A percentile compares a stretch with the other conserved stretches of the same genome.
Evolutionary conservation across 92 coral and sea anemone species (phyloP).

Genomic region (Montipora capitata): DNA sequence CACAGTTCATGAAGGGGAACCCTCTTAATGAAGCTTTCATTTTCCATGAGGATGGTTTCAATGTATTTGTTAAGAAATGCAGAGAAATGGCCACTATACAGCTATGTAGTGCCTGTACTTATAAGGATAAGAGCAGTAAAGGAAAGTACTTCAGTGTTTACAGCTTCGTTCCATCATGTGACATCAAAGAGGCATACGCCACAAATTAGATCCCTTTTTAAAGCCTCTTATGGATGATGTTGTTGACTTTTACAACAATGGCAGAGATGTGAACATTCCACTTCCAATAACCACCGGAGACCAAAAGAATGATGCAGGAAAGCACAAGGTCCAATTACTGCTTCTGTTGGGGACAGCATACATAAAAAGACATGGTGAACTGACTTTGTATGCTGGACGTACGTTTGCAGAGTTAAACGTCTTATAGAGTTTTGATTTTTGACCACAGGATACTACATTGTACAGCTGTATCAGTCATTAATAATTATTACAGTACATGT

Average conservation of each 20-base stretch:
- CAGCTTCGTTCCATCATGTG: constrained; percentile 60
- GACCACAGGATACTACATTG: no score
- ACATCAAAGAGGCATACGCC: constrained; percentile 66
- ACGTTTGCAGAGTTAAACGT: neutral
- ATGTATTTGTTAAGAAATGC: constrained; percentile 15
- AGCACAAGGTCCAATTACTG: constrained; percentile 66
- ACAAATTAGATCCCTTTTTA: constrained; percentile 79
- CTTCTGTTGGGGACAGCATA: constrained; percentile 81
- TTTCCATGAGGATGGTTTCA: constrained; percentile 46
- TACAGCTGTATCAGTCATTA: no score
- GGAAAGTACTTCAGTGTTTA: constrained; percentile 20
- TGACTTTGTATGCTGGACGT: constrained; percentile 80
- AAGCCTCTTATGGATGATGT: constrained; percentile 80
- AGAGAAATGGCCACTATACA: constrained; percentile 40
- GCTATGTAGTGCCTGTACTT: constrained; percentile 25
- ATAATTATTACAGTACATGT: no score
- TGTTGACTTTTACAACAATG: constrained; percentile 66
- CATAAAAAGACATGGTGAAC: constrained; percentile 77
- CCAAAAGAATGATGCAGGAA: constrained; percentile 37
- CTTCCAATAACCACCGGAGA: constrained; percentile 33
- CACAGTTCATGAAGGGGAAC: constrained; percentile 10
- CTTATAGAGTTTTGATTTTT: no score
- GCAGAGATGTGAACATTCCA: constrained; percentile 39
- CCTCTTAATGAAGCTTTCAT: constrained; percentile 33
- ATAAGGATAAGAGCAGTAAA: neutral